Evolutionary conservation across 2,888 invertebrate species (phyloP), one percentile per base, ranked within the genome.

Genomic region (Eurytoma adleriae): DNA sequence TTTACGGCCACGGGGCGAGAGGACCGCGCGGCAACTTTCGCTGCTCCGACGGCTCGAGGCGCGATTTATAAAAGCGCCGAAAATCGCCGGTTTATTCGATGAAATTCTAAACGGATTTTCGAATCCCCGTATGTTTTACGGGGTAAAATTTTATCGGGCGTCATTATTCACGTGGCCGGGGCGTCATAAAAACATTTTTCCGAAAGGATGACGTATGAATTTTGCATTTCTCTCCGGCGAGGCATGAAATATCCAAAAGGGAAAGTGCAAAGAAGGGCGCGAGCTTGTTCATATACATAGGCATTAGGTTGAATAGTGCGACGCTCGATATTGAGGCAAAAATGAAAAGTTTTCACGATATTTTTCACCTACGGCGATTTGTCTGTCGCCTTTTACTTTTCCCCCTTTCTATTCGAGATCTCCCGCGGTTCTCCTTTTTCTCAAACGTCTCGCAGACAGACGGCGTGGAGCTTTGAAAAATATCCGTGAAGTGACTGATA

Each of bases 301-400:
- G 14, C 12, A 61, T 67, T 52, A 56, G 24, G 67, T 62, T 62
- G 64, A 50, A 74, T 59, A 69, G 48, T 57, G 56, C 14, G 27
- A 59, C 52, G 57, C 61, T 75, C 48, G 71, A 64, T 75, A 71
- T 75, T 75, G 59, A 66, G 61, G 56, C n/a, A 64, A 73, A 79
- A 78, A 62, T 73, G 68, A 79, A 74, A 74, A 74, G 48, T 75
- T 70, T 61, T 61, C 64, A 30, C 30, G 54, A 67, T 64, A 75
- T 75, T 72, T 71, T 75, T 79, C 67, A 70, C 66, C 66, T 40
- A 20, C 10, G 66, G 54, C 52, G 24, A 79, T 75, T 79, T 70
- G 30, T 74, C 66, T 75, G 52, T 75, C 40, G 75, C 30, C 40
- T 61, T 71, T 69, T 66, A 40, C 57, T 27, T 71, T 27, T 20